A percentile compares a stretch with the other conserved stretches of the same genome.
Evolutionary conservation across 2,797 vertebrate genomes (phyloP).

Genomic region (Pantherophis alleghaniensis): DNA sequence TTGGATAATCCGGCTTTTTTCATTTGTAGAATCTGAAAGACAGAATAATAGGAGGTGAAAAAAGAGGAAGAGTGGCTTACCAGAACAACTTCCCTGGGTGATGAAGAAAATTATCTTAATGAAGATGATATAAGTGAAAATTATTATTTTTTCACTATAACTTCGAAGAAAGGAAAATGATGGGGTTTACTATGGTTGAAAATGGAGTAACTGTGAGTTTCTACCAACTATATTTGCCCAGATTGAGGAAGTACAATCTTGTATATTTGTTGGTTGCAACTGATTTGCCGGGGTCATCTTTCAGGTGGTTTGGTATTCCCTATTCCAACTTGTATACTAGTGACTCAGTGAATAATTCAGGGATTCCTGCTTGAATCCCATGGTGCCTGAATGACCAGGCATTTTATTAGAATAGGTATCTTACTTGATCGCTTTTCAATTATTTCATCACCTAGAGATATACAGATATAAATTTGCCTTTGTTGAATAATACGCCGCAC

Average conservation of each 20-base stretch:
- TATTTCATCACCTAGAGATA: neutral
- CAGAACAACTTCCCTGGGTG: accelerated
- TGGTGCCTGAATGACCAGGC: too few species aligned
- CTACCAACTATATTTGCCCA: neutral
- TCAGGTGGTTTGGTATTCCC: too few species aligned
- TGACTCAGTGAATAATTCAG: neutral
- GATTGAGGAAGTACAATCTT: too few species aligned
- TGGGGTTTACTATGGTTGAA: neutral
- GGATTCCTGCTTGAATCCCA: neutral
- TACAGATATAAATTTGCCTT: neutral
- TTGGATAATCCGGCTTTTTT: slow-evolving; percentile 68
- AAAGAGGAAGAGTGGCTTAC: neutral
- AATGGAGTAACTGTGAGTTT: neutral
- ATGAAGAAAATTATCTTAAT: neutral
- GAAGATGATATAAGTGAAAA: neutral
- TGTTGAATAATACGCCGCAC: neutral
- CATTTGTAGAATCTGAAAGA: slow-evolving; percentile 38
- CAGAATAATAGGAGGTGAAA: neutral
- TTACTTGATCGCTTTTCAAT: neutral
- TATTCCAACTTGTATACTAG: neutral
- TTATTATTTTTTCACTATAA: neutral
- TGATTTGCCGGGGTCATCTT: neutral
- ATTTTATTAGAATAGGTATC: too few species aligned
- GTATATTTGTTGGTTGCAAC: neutral
- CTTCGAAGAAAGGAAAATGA: neutral